Base-by-base conservation (phyloP, 2,888 invertebrate species). In the Limenitis camilla region DNA sequence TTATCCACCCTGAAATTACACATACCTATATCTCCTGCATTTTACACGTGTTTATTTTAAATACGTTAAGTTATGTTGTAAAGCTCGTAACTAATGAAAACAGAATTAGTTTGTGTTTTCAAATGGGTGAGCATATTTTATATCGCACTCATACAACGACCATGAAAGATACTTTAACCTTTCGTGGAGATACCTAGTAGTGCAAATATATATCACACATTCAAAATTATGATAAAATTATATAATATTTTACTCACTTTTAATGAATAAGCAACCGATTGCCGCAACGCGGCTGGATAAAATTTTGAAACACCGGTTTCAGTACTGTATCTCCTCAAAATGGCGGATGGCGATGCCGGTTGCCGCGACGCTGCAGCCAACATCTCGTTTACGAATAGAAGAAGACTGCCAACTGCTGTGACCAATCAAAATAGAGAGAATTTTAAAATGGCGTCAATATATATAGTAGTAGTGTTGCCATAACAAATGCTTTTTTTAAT, bases 111-210 rank as follows among this genome's bases (percentile, higher is more conserved):
- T 71, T 76, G 81, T 83, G 80, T 71, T 78, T 82, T 71, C 85
- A 81, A 86, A 87, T 87, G 87, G 87, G 85, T 82, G 84, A 84
- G 79, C 78, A 74, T 88, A 60, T 59, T 74, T 80, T 61, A 58
- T 87, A 63, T 90, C 67, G 90, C 91, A 90, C 90, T 76, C 67
- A 68, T 72, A 75, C 75, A 88, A 90, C 91, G 90, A 90, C 91
- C 90, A 89, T 88, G 81, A 82, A 76, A 72, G 75, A 74, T 71
- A 80, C 65, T 11, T 53, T 33, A 46, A 74, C 65, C 77, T 54
- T 76, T 75, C 74, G 88, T 88, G 91, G 90, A 90, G 90, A 90
- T 90, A 90, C 90, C 80, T 66, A 81, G 45, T 36, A 45, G 90
- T 90, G 90, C 90, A 78, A 76, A 79, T 79, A 75, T 52, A 33